Evolutionary conservation across 2,113 vertebrate genomes (phyloP).

Genomic region (Heterocephalus glaber): DNA sequence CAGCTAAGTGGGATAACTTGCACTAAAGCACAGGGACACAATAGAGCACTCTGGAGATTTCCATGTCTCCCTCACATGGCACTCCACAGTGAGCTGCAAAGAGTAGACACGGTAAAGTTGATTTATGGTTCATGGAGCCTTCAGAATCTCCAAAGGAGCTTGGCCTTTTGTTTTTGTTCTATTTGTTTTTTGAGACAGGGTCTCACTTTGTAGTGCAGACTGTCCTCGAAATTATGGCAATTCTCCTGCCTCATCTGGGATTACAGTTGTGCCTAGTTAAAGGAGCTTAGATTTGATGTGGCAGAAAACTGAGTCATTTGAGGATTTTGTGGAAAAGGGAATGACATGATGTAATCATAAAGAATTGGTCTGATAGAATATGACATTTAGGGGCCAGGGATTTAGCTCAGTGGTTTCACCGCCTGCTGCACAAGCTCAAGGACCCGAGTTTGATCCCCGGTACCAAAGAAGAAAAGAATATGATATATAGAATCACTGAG

Average conservation of each 20-base stretch:
- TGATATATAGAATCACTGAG: background rate
- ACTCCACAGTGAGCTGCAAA: background rate
- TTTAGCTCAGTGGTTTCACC: too few species aligned
- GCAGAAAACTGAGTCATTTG: background rate
- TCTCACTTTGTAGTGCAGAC: background rate
- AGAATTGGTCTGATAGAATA: background rate
- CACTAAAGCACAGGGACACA: background rate
- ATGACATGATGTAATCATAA: background rate
- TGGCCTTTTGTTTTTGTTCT: too few species aligned
- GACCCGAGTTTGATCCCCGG: too few species aligned
- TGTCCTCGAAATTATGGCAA: background rate
- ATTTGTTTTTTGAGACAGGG: background rate
- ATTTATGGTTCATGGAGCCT: background rate
- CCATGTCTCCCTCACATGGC: background rate
- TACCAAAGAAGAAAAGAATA: too few species aligned
- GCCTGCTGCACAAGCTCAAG: too few species aligned
- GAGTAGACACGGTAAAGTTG: background rate
- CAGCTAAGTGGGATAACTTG: background rate
- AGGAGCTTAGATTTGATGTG: background rate
- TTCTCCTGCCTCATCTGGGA: background rate
- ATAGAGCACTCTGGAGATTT: background rate
- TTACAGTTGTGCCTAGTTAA: background rate
- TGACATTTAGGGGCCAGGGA: background rate
- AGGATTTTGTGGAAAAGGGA: background rate
- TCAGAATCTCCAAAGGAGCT: background rate